phyloP scores from a whole-genome alignment of 2,113 vertebrate species.

The Callaeas wilsoni region DNA sequence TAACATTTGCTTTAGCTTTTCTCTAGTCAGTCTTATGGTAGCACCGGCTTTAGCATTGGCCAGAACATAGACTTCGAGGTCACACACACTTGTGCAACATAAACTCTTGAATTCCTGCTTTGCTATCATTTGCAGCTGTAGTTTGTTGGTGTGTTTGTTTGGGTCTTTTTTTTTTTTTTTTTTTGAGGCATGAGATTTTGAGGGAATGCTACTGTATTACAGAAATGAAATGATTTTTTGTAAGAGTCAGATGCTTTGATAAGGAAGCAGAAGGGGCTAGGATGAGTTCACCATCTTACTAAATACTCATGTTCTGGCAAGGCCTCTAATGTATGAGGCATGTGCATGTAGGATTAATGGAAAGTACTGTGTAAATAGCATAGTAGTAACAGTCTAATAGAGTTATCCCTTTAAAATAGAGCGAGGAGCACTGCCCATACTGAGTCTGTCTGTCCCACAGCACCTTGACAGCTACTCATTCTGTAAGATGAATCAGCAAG shows the following conservation, averaged over 20 bases:
- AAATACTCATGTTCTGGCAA: not conserved
- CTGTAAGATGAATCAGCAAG: not conserved
- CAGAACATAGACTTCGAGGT: not conserved
- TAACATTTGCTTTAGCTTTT: not conserved
- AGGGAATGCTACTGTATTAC: not conserved
- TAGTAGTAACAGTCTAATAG: not conserved
- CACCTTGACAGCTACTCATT: not conserved
- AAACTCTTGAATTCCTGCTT: not conserved
- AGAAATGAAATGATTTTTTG: not conserved
- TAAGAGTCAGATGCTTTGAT: not conserved
- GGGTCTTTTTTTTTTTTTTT: not conserved
- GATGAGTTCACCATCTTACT: not conserved
- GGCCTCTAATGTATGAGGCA: not conserved
- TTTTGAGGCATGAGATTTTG: not conserved
- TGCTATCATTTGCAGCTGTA: not conserved
- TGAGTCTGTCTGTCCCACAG: not conserved
- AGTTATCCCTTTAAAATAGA: not conserved
- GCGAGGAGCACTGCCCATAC: not conserved
- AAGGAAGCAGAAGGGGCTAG: not conserved
- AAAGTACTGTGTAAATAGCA: not conserved
- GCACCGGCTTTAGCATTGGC: not conserved
- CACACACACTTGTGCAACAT: not conserved
- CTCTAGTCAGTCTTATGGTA: not conserved
- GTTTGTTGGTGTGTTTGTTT: not conserved
- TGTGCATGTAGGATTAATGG: not conserved